Evolutionary conservation across 1,140 invertebrate genomes (phyloP).

Genomic region (Pseudomyrmex flavicornis): DNA sequence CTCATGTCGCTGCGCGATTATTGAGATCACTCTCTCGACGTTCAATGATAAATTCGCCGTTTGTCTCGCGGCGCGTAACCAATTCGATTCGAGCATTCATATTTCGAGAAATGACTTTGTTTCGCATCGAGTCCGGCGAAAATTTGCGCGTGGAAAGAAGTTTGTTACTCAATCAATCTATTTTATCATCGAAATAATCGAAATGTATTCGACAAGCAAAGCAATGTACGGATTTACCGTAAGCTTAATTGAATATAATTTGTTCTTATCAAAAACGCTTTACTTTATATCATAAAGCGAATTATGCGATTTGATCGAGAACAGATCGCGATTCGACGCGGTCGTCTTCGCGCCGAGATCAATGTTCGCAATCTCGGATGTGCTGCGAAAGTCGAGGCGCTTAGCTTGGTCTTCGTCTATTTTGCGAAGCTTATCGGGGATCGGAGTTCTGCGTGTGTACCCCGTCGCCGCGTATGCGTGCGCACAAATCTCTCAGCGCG

Average conservation of each 20-base stretch:
- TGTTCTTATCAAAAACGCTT: not conserved
- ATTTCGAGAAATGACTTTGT: not conserved
- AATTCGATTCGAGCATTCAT: not conserved
- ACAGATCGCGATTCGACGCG: not conserved
- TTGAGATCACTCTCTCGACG: not conserved
- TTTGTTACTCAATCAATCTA: no score
- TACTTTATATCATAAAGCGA: not conserved
- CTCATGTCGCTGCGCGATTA: not conserved
- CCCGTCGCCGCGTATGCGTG: not conserved
- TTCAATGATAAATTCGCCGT: slow-evolving; percentile 15
- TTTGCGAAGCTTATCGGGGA: not conserved
- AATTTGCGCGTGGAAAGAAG: no score
- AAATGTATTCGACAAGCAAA: not conserved
- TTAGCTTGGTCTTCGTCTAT: slow-evolving; percentile 1
- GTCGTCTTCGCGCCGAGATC: not conserved
- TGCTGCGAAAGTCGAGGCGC: not conserved
- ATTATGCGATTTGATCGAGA: not conserved
- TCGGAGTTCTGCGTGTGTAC: not conserved
- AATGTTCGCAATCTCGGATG: not conserved
- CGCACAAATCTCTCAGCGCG: no score
- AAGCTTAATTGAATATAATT: not conserved
- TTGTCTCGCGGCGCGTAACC: not conserved
- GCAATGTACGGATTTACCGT: not conserved
- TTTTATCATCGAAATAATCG: not conserved
- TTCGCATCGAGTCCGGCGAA: not conserved